Evolutionary conservation across 2,888 invertebrate genomes (phyloP), one percentile per base, ranked within the genome.

Genomic region (Ceriagrion tenellum): DNA sequence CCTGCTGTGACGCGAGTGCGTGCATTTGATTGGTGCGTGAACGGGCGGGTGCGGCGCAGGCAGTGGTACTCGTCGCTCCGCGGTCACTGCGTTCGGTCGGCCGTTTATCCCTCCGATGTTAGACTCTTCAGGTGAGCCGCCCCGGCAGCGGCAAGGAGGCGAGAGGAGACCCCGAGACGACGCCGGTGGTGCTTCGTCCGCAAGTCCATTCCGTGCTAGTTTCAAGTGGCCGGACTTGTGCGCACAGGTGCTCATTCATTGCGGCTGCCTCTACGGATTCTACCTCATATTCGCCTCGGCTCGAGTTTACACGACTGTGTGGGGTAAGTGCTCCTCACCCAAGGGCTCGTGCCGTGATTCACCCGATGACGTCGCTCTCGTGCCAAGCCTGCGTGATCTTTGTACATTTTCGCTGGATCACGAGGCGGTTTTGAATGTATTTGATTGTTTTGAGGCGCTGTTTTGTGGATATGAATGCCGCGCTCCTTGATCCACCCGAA

Each of bases 151-250:
- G 30, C 10, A 30, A 12, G 26, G 26, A 26, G 40, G 47, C 40
- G 16, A 88, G 89, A 55, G 89, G 55, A 55, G 26, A 6, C 18
- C 23, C 12, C 40, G 18, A 4, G 47, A 8, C 40, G 47, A 81
- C 81, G 55, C 35, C 10, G 55, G n/a, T 10, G 89, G 55, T 23
- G 12, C 3, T 55, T 55, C 55, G 20, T 23, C 16, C 55, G 40
- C 40, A 20, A 18, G 23, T 6, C 89, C 95, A 88, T 98, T 98
- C 96, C 97, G 97, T 95, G 97, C 98, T 4, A 97, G 97, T 96
- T 97, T 98, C 95, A 97, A 97, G 96, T 98, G 98, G 98, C 98
- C 98, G 0, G 98, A 98, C 96, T 97, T 98, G 2, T 96, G 97
- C 30, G 98, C 97, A 40, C 98, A 98, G 97, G 96, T 98, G 95